phyloP scores from a whole-genome alignment of 2,888 invertebrate species.

The Coleophora deauratella region DNA sequence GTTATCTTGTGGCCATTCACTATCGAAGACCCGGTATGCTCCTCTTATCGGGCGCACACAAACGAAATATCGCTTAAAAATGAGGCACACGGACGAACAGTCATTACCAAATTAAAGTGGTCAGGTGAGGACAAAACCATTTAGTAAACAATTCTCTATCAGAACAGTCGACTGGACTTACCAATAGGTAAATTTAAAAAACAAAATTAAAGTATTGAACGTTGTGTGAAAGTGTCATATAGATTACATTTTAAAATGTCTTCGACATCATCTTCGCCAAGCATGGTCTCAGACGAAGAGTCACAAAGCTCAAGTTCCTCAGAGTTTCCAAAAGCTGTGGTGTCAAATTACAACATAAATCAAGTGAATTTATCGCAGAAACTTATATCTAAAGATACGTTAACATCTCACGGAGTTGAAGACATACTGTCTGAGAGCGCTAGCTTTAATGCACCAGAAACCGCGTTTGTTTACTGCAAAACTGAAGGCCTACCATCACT shows the following conservation, averaged over 20 bases:
- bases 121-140: conserved; percentile 68
- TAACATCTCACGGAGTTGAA: conserved; percentile 58
- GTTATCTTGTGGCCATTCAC: conserved; percentile 47
- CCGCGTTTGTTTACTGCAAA: conserved; percentile 42
- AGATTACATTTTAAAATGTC: conserved; percentile 31
- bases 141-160: conserved; percentile 63
- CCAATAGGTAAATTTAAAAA: conserved; percentile 25
- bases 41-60: conserved; percentile 61
- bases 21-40: conserved; percentile 65
- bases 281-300: conserved; percentile 40
- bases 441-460: conserved; percentile 36
- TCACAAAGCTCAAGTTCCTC: conserved; percentile 46
- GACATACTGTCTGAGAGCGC: conserved; percentile 53
- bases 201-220: conserved; percentile 13
- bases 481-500: conserved; percentile 42
- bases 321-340: conserved; percentile 31
- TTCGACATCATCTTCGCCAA: conserved; percentile 44
- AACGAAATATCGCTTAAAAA: conserved; percentile 37
- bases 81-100: conserved; percentile 55
- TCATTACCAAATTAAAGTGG: conserved; percentile 70
- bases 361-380: neutral
- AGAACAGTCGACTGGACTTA: conserved; percentile 47
- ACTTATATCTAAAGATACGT: conserved; percentile 27
- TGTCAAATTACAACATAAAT: conserved; percentile 25
- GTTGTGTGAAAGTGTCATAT: conserved; percentile 11